Evolutionary conservation across 2,797 vertebrate species (phyloP), one percentile per base, ranked within the genome.

Genomic region (Muscicapa striata): DNA sequence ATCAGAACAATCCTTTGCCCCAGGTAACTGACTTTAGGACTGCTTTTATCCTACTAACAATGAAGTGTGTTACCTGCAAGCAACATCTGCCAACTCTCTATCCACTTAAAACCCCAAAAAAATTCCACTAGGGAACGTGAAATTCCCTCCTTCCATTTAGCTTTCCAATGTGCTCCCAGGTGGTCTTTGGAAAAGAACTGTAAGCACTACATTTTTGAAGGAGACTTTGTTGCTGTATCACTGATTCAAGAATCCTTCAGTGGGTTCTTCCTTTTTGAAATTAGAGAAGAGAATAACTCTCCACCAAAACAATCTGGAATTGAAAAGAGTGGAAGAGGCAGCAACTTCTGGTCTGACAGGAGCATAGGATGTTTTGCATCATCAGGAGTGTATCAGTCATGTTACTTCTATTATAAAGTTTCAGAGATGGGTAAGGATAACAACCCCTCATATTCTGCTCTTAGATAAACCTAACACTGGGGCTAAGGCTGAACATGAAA

Each of bases 81-180:
- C 30, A 63, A 16, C 1, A 1, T 36, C 36, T 66, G 32, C 46
- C 27, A 57, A 12, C 8, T 26, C 29, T 8, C n/a, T 58, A 40
- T 19, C 45, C 41, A 7, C 24, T 59, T 48, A 21, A 73, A 81
- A 72, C 38, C 38, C 38, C 15, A 10, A 13, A 41, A 63, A 52
- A 61, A 14, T 15, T 11, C 5, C 26, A 24, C 14, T 6, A 20
- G 2, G 45, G 24, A 87, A 58, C 0, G 0, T 15, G 18, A 55
- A 54, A 62, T 69, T n/a, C 23, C 59, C 19, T 84, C 22, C 12
- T 43, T 83, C 32, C 20, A 32, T 58, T 57, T 58, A 19, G 41
- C 21, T 58, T 75, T 81, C 49, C 54, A 38, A 1, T 27, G 51
- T 12, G 30, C 41, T 63, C 30, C 27, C n/a, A 62, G 17, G 24